A percentile compares a stretch with the other conserved stretches of the same genome.
Conservation (phyloP, 1,140 invertebrate species). For the Dendroctonus valens region DNA sequence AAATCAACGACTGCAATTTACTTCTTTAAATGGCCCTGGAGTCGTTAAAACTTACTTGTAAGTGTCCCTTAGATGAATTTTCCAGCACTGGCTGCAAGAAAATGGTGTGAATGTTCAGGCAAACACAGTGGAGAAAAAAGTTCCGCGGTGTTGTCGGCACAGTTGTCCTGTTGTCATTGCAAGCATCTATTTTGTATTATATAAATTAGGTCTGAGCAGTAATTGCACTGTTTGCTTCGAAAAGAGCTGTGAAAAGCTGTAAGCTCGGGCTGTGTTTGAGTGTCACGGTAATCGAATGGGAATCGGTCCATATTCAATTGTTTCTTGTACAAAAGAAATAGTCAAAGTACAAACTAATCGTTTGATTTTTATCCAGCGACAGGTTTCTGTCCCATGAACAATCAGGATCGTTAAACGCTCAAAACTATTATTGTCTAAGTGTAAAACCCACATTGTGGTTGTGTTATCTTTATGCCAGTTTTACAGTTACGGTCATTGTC, state of each 20-base stretch:
- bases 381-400: no score
- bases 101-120: no score
- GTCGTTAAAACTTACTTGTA: conserved; percentile 7
- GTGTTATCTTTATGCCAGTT: no score
- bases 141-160: background rate
- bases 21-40: conserved; percentile 14
- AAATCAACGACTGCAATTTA: conserved; percentile 13
- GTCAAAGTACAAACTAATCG: no score
- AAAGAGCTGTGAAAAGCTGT: conserved; percentile 44
- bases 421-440: no score
- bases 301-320: background rate
- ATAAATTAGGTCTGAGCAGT: conserved; percentile 44
- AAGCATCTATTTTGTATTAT: conserved; percentile 1
- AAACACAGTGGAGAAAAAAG: no score
- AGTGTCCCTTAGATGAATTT: conserved; percentile 6
- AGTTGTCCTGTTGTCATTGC: background rate
- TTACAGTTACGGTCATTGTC: no score
- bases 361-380: no score
- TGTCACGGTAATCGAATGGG: background rate
- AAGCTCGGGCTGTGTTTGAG: conserved; percentile 36
- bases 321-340: no score
- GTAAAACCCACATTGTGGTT: no score
- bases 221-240: conserved; percentile 41
- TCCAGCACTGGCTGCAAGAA: no score
- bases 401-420: no score